Conservation (phyloP, 2,797 vertebrate genomes). For the Prunella strophiata region DNA sequence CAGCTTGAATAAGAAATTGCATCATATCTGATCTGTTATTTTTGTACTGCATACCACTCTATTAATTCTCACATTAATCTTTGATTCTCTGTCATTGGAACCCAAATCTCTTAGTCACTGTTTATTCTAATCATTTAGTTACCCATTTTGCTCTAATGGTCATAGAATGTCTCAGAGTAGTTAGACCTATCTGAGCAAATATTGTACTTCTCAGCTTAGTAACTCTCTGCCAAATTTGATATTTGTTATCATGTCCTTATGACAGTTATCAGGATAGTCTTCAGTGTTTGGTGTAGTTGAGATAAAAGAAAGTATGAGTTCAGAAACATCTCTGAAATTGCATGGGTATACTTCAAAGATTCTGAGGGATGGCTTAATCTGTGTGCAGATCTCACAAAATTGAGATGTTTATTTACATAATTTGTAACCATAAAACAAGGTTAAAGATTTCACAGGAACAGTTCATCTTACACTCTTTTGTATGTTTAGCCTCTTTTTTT, state of each 20-base stretch:
- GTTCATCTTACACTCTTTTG: background rate
- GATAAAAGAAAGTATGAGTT: background rate
- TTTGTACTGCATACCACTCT: conserved; percentile 31
- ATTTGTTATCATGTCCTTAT: background rate
- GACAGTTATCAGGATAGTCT: background rate
- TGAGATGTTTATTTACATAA: background rate
- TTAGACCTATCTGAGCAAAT: background rate
- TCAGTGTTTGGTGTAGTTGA: background rate
- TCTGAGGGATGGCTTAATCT: background rate
- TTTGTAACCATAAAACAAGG: background rate
- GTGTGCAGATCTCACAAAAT: background rate
- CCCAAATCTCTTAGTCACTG: conserved; percentile 4
- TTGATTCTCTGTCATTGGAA: conserved; percentile 37
- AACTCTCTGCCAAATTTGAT: background rate
- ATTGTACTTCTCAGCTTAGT: conserved; percentile 1
- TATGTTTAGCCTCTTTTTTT: background rate
- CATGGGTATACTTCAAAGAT: background rate
- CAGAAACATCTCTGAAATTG: background rate
- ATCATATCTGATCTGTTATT: conserved; percentile 52
- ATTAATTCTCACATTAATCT: conserved; percentile 63
- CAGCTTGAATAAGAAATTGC: conserved; percentile 62
- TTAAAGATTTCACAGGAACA: background rate
- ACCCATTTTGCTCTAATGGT: background rate
- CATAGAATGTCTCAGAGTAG: background rate
- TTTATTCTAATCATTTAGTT: background rate